These are phyloP conservation scores for Hyles euphorbiae DNA, from an alignment of 1,140 invertebrate species.

Conservation along the genomic window DNA sequence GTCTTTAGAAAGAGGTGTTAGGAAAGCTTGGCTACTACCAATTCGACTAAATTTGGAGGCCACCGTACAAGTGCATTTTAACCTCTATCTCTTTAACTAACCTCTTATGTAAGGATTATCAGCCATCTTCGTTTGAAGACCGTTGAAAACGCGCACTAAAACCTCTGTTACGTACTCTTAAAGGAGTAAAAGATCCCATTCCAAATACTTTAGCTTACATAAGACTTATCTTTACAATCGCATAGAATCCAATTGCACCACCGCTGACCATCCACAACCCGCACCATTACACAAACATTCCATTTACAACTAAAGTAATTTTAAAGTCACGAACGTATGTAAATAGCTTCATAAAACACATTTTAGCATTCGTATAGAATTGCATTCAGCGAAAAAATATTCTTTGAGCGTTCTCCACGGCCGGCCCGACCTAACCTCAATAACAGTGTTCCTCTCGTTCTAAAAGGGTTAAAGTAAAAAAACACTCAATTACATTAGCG, in stretches of 20 bases:
- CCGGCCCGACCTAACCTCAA: conserved; percentile 25
- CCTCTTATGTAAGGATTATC: no score
- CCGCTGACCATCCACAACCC: not conserved
- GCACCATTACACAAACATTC: not conserved
- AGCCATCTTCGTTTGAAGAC: no score
- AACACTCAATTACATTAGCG: conserved; percentile 54
- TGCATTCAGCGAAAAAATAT: conserved; percentile 17
- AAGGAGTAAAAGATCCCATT: no score
- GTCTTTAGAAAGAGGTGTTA: not conserved
- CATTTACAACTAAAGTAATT: not conserved
- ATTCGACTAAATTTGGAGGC: no score
- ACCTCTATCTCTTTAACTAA: no score
- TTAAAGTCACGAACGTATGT: conserved; percentile 5
- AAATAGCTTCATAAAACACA: conserved; percentile 21
- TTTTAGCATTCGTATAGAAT: conserved; percentile 14
- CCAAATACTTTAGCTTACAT: no score
- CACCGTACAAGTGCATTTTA: no score
- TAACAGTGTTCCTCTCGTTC: conserved; percentile 30
- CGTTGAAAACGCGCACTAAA: no score
- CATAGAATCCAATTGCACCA: no score
- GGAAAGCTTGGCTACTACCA: not conserved
- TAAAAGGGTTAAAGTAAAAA: conserved; percentile 32
- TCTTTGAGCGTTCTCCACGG: conserved; percentile 17
- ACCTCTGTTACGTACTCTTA: no score
- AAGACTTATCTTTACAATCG: no score